Evolutionary conservation across 2,888 invertebrate species (phyloP).

Genomic region (Archips xylosteana): DNA sequence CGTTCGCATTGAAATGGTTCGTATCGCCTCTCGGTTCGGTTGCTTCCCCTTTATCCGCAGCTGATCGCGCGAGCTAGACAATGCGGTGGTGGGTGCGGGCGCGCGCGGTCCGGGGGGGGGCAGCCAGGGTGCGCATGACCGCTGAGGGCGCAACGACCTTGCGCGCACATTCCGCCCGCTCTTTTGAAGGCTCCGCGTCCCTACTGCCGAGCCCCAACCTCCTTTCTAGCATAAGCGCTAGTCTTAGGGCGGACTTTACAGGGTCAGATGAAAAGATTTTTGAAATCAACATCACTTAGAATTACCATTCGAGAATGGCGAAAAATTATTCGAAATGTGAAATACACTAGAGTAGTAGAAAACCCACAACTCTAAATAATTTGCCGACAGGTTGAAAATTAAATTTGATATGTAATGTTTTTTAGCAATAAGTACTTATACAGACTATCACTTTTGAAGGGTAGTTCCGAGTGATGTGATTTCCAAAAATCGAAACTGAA

Average conservation of each 20-base stretch:
- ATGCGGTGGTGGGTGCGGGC: conserved; percentile 70
- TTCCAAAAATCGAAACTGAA: too few species aligned
- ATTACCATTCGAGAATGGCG: too few species aligned
- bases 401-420: too few species aligned
- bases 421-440: too few species aligned
- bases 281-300: too few species aligned
- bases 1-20: conserved; percentile 78
- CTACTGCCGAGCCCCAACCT: conserved; percentile 21
- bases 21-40: conserved; percentile 73
- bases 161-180: conserved; percentile 79
- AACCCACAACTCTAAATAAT: too few species aligned
- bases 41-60: conserved; percentile 80
- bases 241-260: not conserved
- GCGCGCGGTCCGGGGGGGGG: conserved; percentile 48
- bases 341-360: too few species aligned
- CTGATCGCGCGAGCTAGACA: conserved; percentile 80
- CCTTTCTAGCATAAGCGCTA: conserved; percentile 35
- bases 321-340: too few species aligned
- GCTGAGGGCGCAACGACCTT: conserved; percentile 86
- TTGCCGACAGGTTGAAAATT: too few species aligned
- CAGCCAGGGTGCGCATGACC: conserved; percentile 77
- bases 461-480: too few species aligned
- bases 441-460: too few species aligned
- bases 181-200: conserved; percentile 69
- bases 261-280: too few species aligned